phyloP scores from a whole-genome alignment of 2,888 invertebrate genomes.

The Hedya salicella region DNA sequence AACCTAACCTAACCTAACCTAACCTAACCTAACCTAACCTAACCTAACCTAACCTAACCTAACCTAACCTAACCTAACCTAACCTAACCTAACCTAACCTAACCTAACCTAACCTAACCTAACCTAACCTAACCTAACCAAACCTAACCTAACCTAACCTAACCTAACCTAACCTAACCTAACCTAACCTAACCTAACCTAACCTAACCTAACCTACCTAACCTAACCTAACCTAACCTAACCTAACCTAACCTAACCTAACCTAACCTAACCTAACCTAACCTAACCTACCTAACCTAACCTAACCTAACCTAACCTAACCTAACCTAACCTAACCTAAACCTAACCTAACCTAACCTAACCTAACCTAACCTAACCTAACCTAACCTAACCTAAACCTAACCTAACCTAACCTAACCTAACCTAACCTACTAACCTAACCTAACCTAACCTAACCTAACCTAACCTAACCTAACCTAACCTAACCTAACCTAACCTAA shows the following conservation, averaged over 20 bases:
- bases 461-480: conserved; percentile 35
- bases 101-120: conserved; percentile 29
- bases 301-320: conserved; percentile 34
- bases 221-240: no score
- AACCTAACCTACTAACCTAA: no score
- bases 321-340: conserved; percentile 40
- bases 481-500: conserved; percentile 39
- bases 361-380: conserved; percentile 35
- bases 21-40: conserved; percentile 39
- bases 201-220: no score
- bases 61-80: conserved; percentile 28
- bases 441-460: conserved; percentile 30
- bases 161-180: conserved; percentile 19
- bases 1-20: conserved; percentile 32
- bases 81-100: conserved; percentile 28
- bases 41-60: conserved; percentile 33
- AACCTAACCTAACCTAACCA: conserved; percentile 32
- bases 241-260: no score
- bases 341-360: conserved; percentile 40
- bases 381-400: no score
- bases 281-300: no score
- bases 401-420: conserved; percentile 30
- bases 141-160: conserved; percentile 30
- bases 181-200: no score
- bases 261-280: no score